Evolutionary conservation across 1,140 invertebrate species (phyloP), one percentile per base, ranked within the genome.

Genomic region (Drosophila gunungcola): DNA sequence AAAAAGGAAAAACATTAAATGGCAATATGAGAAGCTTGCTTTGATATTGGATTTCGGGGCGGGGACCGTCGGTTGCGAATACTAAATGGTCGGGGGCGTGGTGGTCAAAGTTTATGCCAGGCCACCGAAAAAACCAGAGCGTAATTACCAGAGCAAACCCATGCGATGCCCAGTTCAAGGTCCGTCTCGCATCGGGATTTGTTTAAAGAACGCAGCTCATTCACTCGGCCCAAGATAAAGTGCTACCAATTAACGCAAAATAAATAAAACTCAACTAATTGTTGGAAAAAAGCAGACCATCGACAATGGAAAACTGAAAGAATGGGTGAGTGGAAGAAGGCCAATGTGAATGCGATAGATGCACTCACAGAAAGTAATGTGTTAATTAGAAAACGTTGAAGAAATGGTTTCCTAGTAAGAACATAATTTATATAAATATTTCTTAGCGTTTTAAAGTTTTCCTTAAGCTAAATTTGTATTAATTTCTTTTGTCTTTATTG

Each of bases 231-330:
- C 55, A 91, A 91, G 89, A 91, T 91, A 91, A 91, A 91, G 89
- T 91, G 89, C 89, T 91, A 85, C 84, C 89, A 91, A 91, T 91
- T 91, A 91, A 91, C 89, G 89, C 83, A 91, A 91, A 91, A 91
- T 91, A 91, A 91, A 91, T 91, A 91, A 91, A 91, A 91, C 89
- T 85, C 83, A 82, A 91, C 89, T 91, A 91, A 91, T 91, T 91
- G 89, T 91, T 91, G 83, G 61, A 81, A 81, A 80, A 86, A 80
- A 72, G 52, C 56, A 61, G 48, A 41, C 73, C 73, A 42, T 49
- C 77, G 49, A 78, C 75, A 70, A 78, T 60, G 69, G 53, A 43
- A 42, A 78, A 46, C 38, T 5, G 36, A 41, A 51, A 53, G 60
- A 56, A 51, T 74, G 70, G 27, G 11, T 13, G 38, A 72, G n/a